Evolutionary conservation across 1,140 invertebrate genomes (phyloP), one percentile per base, ranked within the genome.

Genomic region (Hylaeus volcanicus): DNA sequence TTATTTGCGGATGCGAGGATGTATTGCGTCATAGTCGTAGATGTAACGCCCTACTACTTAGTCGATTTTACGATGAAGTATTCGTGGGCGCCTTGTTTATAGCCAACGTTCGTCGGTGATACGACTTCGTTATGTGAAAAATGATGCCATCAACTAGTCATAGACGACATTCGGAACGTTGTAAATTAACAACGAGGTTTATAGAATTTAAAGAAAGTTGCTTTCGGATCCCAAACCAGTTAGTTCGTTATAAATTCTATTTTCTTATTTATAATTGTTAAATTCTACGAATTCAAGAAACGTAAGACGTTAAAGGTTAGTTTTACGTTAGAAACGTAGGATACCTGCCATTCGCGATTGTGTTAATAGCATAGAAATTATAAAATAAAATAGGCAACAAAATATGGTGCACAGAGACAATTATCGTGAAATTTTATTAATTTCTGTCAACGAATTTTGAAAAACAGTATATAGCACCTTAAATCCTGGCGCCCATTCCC

Each of bases 31-130:
- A 77, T 72, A 65, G 51, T 11, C 2, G 9, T 51, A 11, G 69
- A 79, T 65, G 81, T 61, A 70, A 69, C 82, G 66, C 56, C 14
- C 84, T 87, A 80, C 89, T 90, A 89, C 88, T 48, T 84, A 83
- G 82, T 58, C 45, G 65, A 45, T 51, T 68, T 68, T 68, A 68
- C 65, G 65, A 68, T n/a, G 26, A 68, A 51, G 45, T 51, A 26
- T 26, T 45, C 45, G 65, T 68, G 65, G 65, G 65, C 65, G 45
- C 65, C 65, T 37, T 68, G 45, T 68, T 68, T 68, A 68, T 37
- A 41, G 45, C 65, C 65, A 37, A 51, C 53, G 65, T 68, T 68
- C 14, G 45, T 48, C n/a, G 65, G 45, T 48, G 51, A 48, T 66
- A 48, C 45, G n/a, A 68, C 65, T 84, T 56, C 74, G 39, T 61